Percentiles rank a stretch among this genome's conserved stretches.
Evolutionary conservation across 2,888 invertebrate species (phyloP).

Genomic region (Yponomeuta cagnagella): DNA sequence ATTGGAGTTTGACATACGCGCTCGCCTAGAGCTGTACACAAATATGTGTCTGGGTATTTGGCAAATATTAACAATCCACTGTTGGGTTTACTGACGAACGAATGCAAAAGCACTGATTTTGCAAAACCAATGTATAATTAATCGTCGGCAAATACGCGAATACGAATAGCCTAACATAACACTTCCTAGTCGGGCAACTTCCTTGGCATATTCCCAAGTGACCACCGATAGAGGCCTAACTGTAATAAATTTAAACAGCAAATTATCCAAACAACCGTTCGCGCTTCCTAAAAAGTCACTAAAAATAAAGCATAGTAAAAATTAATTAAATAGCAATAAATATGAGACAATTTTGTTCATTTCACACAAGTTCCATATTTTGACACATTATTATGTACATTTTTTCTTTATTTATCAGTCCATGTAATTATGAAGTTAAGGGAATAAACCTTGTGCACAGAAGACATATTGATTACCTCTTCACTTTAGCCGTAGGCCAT

Average conservation of each 20-base stretch:
- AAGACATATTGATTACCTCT: slow-evolving; percentile 30
- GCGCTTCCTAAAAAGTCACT: slow-evolving; percentile 48
- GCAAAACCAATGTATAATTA: too few species aligned
- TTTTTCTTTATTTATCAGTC: slow-evolving; percentile 50
- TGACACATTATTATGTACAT: slow-evolving; percentile 56
- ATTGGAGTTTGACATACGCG: too few species aligned
- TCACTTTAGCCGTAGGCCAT: slow-evolving; percentile 9
- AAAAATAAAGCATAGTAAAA: slow-evolving; percentile 38
- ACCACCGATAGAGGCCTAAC: background rate
- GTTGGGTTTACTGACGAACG: too few species aligned
- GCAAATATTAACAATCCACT: too few species aligned
- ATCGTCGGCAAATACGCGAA: too few species aligned
- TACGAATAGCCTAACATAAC: too few species aligned
- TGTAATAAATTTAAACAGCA: slow-evolving; percentile 25
- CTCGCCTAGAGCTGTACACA: too few species aligned
- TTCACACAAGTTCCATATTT: slow-evolving; percentile 46
- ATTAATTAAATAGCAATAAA: slow-evolving; percentile 48
- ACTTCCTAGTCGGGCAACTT: too few species aligned
- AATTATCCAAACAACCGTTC: slow-evolving; percentile 47
- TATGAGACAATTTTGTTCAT: slow-evolving; percentile 66
- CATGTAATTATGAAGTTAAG: slow-evolving; percentile 38
- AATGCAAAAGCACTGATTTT: too few species aligned
- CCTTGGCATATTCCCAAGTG: too few species aligned
- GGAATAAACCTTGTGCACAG: slow-evolving; percentile 35
- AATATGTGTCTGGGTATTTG: too few species aligned